A percentile compares a stretch with the other conserved stretches of the same genome.
Evolutionary conservation across 1,140 invertebrate species (phyloP).

Genomic region (Macrobrachium rosenbergii): DNA sequence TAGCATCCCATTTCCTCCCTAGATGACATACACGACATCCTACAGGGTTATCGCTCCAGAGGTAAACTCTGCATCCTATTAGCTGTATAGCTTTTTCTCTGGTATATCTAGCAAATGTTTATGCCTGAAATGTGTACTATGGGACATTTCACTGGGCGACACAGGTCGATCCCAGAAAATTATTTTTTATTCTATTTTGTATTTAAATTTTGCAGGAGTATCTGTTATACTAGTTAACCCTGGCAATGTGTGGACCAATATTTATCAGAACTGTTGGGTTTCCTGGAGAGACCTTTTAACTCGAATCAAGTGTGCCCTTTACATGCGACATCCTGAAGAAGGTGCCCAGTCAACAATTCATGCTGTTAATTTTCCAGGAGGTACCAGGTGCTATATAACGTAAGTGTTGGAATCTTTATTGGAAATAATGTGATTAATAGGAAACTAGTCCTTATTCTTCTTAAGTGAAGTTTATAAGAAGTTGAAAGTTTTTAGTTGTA

Average conservation of each 20-base stretch:
- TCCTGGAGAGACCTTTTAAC: slow-evolving; percentile 16
- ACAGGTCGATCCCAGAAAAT: too few species aligned
- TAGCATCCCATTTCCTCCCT: too few species aligned
- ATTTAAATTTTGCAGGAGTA: slow-evolving; percentile 6
- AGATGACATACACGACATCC: too few species aligned
- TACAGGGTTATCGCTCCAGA: too few species aligned
- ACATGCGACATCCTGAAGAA: slow-evolving; percentile 29
- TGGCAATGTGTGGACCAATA: slow-evolving; percentile 50
- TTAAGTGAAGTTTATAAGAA: background rate
- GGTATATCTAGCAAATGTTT: too few species aligned
- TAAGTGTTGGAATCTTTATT: background rate
- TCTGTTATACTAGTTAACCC: slow-evolving; percentile 21
- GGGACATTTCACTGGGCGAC: too few species aligned
- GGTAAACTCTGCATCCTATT: too few species aligned
- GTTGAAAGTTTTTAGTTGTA: too few species aligned
- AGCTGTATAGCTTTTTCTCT: too few species aligned
- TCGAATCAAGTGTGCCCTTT: slow-evolving; percentile 5
- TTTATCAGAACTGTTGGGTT: slow-evolving; percentile 38
- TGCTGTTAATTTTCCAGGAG: slow-evolving; percentile 23
- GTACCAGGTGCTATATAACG: slow-evolving; percentile 40
- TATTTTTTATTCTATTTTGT: background rate
- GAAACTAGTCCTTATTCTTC: background rate
- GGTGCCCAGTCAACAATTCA: slow-evolving; percentile 47
- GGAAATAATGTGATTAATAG: too few species aligned
- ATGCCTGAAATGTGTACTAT: too few species aligned